A percentile compares a stretch with the other conserved stretches of the same genome.
Evolutionary conservation across 2,888 invertebrate genomes (phyloP).

Genomic region (Melipona bicolor): DNA sequence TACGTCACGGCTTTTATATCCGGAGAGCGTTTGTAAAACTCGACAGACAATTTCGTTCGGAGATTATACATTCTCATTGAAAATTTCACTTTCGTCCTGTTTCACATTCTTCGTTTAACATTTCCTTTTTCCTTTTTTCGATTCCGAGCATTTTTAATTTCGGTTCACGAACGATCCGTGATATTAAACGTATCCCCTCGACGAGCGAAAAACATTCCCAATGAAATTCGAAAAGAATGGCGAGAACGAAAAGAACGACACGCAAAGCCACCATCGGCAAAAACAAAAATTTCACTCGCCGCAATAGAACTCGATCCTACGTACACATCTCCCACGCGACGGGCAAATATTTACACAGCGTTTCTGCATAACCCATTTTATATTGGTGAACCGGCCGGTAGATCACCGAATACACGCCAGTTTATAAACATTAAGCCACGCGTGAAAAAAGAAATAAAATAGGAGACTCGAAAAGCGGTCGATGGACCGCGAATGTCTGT

Average conservation of each 20-base stretch:
- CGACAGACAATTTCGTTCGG: not conserved
- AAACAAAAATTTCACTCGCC: conserved; percentile 10
- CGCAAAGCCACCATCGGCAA: no score
- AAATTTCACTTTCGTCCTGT: not conserved
- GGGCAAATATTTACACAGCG: conserved; percentile 22
- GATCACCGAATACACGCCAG: not conserved
- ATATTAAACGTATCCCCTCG: not conserved
- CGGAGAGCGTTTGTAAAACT: not conserved
- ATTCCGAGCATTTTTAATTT: not conserved
- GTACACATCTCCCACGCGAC: not conserved
- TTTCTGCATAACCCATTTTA: conserved; percentile 8
- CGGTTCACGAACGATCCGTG: not conserved
- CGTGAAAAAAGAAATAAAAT: not conserved
- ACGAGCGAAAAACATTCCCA: not conserved
- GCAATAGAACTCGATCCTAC: conserved; percentile 10
- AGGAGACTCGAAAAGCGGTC: not conserved
- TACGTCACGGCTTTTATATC: not conserved
- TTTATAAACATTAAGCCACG: not conserved
- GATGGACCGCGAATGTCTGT: no score
- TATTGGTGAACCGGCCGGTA: not conserved
- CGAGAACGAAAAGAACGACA: not conserved
- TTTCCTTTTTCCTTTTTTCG: not conserved
- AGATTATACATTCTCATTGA: not conserved
- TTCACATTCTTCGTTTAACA: not conserved
- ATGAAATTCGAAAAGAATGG: not conserved